phyloP scores from a whole-genome alignment of 2,797 vertebrate species.

The Neoniphon sammara region DNA sequence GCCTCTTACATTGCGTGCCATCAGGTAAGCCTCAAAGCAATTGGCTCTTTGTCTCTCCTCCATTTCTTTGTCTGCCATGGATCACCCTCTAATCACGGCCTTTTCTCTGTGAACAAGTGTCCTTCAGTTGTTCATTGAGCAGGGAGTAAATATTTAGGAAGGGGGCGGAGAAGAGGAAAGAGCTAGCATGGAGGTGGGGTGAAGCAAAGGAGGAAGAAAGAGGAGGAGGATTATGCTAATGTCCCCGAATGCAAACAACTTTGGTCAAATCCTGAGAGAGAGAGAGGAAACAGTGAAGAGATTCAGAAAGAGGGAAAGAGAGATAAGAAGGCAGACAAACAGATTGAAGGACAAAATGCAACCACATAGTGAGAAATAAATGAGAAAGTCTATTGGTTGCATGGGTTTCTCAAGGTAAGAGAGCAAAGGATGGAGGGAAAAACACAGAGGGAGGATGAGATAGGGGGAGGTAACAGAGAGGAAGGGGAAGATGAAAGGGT shows the following conservation, averaged over 20 bases:
- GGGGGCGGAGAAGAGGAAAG: constrained; percentile 52
- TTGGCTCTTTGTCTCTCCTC: constrained; percentile 35
- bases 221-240: constrained; percentile 74
- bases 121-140: constrained; percentile 59
- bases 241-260: constrained; percentile 56
- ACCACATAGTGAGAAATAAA: constrained; percentile 64
- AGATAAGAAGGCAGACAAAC: constrained; percentile 27
- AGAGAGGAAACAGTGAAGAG: constrained; percentile 3
- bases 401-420: constrained; percentile 50
- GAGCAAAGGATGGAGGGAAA: constrained; percentile 25
- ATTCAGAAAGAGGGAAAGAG: constrained; percentile 5
- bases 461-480: no score
- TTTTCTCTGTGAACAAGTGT: constrained; percentile 68
- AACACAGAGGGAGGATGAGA: constrained; percentile 11
- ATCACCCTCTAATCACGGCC: constrained; percentile 59
- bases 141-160: constrained; percentile 74
- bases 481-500: constrained; percentile 48
- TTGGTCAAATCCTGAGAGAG: constrained; percentile 31
- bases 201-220: constrained; percentile 12
- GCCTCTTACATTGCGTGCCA: no score
- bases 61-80: constrained; percentile 48
- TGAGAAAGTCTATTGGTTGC: constrained; percentile 49
- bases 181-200: constrained; percentile 15
- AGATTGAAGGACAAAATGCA: constrained; percentile 34
- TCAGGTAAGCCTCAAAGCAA: constrained; percentile 14